Base-by-base conservation (phyloP, 2,113 vertebrate genomes). In the Pantherophis guttatus region DNA sequence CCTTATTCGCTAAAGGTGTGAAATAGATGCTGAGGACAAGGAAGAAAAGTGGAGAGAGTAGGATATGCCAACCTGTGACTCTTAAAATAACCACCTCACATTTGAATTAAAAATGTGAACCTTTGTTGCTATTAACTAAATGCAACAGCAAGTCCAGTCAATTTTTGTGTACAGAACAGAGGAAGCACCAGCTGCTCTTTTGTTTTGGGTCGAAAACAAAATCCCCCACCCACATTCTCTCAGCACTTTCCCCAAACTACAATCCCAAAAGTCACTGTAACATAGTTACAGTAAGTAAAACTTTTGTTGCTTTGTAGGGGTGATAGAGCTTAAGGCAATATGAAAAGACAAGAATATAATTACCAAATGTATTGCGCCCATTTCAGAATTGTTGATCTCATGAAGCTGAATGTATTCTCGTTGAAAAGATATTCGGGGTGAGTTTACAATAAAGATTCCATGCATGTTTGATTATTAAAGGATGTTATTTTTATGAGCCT, bases 401-500 rank as follows among this genome's bases (percentile, higher is more conserved):
- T 65, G 44, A 65, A 58, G 39, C 15, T 21, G 24, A 58, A 93
- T 91, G 59, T 1, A 11, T 85, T 86, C 85, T 57, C 92, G n/a
- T 90, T 94, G 2, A 0, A 89, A 94, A 94, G 88, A 93, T 91
- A 93, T 91, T 29, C 75, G 29, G 21, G 92, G 52, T 55, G 92
- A 91, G 94, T 13, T 92, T 53, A 48, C 75, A 91, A 93, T 12
- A 57, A 92, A 90, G 39, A 92, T 87, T 86, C 52, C 65, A 92
- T 90, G 54, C 24, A 89, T 62, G 57, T 87, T 13, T 90, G 92
- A 93, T 90, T 54, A 65, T 90, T 87, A 90, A 54, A 87, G 81
- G 81, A 81, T 86, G 75, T 65, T 93, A 87, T 93, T 93, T 93
- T 90, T 65, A 90, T 90, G 86, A 87, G 89, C 48, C 48, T 33